These are phyloP conservation scores for Melanostigma gelatinosum DNA, from an alignment of 2,113 vertebrate species.

Conservation along the genomic window DNA sequence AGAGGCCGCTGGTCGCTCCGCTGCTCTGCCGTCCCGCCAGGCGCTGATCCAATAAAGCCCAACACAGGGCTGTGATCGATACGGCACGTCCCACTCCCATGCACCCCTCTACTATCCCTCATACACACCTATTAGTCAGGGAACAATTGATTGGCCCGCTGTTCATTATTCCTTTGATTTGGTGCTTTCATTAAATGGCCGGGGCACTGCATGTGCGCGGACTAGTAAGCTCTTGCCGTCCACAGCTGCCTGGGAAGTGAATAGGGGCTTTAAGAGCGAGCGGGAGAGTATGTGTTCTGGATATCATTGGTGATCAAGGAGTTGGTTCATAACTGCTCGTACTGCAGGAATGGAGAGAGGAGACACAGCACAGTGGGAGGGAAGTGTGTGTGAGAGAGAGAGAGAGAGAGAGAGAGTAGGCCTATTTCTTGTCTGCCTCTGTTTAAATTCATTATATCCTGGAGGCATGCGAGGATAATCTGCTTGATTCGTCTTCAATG, in stretches of 20 bases:
- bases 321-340: constrained; percentile 51
- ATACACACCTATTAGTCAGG: constrained; percentile 69
- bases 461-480: constrained; percentile 66
- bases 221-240: constrained; percentile 47
- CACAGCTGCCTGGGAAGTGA: constrained; percentile 57
- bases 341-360: constrained; percentile 36
- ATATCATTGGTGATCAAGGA: constrained; percentile 62
- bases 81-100: constrained; percentile 50
- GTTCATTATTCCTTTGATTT: constrained; percentile 75
- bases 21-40: constrained; percentile 51
- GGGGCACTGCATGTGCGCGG: constrained; percentile 39
- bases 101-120: constrained; percentile 34
- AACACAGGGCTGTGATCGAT: constrained; percentile 68
- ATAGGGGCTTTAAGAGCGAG: constrained; percentile 51
- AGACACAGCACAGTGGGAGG: constrained; percentile 23
- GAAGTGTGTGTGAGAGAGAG: constrained; percentile 7
- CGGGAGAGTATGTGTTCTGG: constrained; percentile 54
- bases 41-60: constrained; percentile 72
- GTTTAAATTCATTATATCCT: constrained; percentile 66
- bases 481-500: constrained; percentile 69
- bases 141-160: constrained; percentile 75
- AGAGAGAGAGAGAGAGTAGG: constrained; percentile 3
- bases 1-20: constrained; percentile 52
- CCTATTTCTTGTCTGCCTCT: constrained; percentile 51
- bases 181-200: constrained; percentile 70